These are phyloP conservation scores for Macroglossus sobrinus DNA, from an alignment of 2,113 vertebrate species.

Conservation along the genomic window DNA sequence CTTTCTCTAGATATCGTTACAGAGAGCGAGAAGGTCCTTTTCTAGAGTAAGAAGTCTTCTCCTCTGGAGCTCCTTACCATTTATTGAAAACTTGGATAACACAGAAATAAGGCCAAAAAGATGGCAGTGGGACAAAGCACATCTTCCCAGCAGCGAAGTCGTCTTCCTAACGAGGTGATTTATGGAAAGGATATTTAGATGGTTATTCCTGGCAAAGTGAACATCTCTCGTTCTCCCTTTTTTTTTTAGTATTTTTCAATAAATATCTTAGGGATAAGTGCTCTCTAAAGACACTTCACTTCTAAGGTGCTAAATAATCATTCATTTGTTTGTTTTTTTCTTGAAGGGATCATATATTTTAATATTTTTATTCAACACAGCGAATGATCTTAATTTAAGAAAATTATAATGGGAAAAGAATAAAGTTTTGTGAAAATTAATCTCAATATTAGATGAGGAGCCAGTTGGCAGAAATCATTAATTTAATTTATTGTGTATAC, in stretches of 20 bases:
- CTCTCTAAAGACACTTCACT: neutral
- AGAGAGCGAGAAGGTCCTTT: neutral
- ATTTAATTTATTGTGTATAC: neutral
- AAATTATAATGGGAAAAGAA: neutral
- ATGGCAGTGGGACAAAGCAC: neutral
- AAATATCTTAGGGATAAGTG: neutral
- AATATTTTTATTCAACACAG: neutral
- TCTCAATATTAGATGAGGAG: neutral
- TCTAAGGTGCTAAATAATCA: neutral
- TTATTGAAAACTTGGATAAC: neutral
- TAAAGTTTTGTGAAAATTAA: slow-evolving; percentile 16
- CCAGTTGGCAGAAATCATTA: neutral
- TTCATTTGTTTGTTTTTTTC: neutral
- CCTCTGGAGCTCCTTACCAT: neutral
- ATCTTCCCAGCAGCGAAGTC: neutral
- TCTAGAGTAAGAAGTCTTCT: neutral
- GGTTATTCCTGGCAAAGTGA: neutral
- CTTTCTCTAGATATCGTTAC: neutral
- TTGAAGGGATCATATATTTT: neutral
- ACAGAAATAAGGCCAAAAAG: neutral
- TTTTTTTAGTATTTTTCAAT: neutral
- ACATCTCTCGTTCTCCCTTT: neutral
- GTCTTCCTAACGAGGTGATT: neutral
- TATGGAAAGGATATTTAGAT: neutral
- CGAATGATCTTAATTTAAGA: neutral